Base-by-base conservation (phyloP, 1,140 invertebrate species). In the Drosophila paulistorum region DNA sequence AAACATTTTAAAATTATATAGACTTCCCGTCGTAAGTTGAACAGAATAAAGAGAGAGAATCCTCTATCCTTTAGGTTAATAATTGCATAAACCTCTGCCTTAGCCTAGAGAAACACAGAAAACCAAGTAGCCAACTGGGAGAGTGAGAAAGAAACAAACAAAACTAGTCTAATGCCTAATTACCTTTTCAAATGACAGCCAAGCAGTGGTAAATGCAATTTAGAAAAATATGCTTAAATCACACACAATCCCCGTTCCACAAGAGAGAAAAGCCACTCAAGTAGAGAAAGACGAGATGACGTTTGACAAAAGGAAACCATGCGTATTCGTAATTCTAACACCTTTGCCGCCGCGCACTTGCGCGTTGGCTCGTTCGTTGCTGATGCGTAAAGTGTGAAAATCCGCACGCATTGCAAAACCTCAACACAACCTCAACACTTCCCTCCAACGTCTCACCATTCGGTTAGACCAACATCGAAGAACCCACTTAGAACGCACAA, bases 201-300 rank as follows among this genome's bases (percentile, higher is more conserved):
- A 37, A 67, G 68, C 74, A 78, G 72, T 72, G 72, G 77, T 77
- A 77, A 78, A 78, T 71, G 75, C 75, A 77, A 77, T 77, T 77
- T 77, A 77, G 68, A 59, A 59, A 77, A 78, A 77, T 72, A 72
- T 77, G 68, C 35, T 76, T 17, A 41, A 60, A 71, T 66, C 74
- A 57, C 6, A 26, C 30, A 59, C 30, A 59, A 41, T 60, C 33
- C 39, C 26, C 42, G 39, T 17, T 71, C 41, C 14, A 35, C 11
- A 33, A 41, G 23, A 62, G 9, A 61, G 64, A 69, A 60, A 35
- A 37, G 65, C 33, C 20, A 33, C 45, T 51, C 45, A 51, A 51
- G 45, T 51, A 51, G 45, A 51, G 45, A 51, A 51, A 51, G 45
- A 51, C 45, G 42, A 39, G 20, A 51, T 9, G 17, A 51, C 45